Conservation (phyloP, 2,888 invertebrate genomes). For the Eupithecia tripunctaria region DNA sequence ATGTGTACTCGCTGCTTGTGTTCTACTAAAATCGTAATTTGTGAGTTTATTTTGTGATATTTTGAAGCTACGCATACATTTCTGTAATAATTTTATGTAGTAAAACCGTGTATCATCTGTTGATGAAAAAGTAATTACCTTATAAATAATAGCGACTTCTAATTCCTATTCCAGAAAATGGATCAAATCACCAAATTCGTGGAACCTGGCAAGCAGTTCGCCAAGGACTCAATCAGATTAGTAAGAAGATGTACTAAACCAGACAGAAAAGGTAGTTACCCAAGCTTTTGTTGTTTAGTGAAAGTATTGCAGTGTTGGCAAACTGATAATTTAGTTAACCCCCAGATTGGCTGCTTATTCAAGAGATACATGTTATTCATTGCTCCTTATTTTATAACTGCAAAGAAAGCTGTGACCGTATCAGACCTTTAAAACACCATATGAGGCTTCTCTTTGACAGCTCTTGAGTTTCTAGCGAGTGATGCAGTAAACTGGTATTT, state of each 20-base stretch:
- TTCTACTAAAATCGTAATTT: constrained; percentile 31
- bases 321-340: neutral
- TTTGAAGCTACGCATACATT: neutral
- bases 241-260: constrained; percentile 99
- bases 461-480: neutral
- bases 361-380: neutral
- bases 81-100: neutral
- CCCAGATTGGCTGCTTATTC: neutral
- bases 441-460: too few species aligned
- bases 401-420: neutral
- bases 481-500: too few species aligned
- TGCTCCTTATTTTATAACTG: neutral
- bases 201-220: constrained; percentile 97
- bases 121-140: neutral
- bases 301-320: constrained; percentile 46
- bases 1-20: constrained; percentile 40
- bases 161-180: constrained; percentile 86
- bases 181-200: constrained; percentile 98
- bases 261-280: constrained; percentile 94
- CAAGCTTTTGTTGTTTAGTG: neutral
- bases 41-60: constrained; percentile 18
- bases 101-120: neutral
- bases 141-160: constrained; percentile 22
- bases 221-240: constrained; percentile 98
- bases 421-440: neutral